Conservation (phyloP, 2,113 vertebrate species). For the Hiodon tergisus region DNA sequence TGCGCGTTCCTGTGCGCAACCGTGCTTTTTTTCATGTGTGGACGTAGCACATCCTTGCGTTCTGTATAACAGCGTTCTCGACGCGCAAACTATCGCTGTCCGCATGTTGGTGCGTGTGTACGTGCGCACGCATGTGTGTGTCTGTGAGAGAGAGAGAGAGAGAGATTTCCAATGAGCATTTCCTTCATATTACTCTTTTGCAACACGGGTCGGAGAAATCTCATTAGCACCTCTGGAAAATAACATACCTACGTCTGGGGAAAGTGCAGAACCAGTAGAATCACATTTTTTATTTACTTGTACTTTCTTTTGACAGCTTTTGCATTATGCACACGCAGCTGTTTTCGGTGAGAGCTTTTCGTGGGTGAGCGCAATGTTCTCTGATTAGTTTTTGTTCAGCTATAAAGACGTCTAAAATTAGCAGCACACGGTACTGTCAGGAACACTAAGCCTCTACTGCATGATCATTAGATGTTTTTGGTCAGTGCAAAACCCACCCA, state of each 20-base stretch:
- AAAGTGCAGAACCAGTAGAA: constrained; percentile 20
- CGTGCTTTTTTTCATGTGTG: background rate
- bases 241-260: constrained; percentile 27
- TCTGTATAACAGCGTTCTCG: no score
- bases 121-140: background rate
- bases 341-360: constrained; percentile 3
- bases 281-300: constrained; percentile 16
- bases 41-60: background rate
- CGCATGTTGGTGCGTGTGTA: background rate
- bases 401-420: constrained; percentile 28
- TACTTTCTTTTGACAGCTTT: constrained; percentile 9
- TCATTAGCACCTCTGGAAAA: constrained; percentile 31
- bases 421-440: constrained; percentile 17
- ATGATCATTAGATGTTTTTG: constrained; percentile 25
- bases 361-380: background rate
- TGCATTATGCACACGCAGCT: constrained; percentile 11
- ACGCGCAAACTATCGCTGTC: no score
- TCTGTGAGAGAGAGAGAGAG: background rate
- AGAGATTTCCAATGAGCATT: background rate
- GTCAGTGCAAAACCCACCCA: constrained; percentile 15
- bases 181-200: background rate
- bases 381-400: constrained; percentile 9
- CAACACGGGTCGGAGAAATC: constrained; percentile 20
- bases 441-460: constrained; percentile 14
- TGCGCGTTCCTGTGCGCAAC: background rate